These are phyloP conservation scores for Pseudomyrmex gracilis DNA, from an alignment of 1,140 invertebrate species.

Conservation along the genomic window DNA sequence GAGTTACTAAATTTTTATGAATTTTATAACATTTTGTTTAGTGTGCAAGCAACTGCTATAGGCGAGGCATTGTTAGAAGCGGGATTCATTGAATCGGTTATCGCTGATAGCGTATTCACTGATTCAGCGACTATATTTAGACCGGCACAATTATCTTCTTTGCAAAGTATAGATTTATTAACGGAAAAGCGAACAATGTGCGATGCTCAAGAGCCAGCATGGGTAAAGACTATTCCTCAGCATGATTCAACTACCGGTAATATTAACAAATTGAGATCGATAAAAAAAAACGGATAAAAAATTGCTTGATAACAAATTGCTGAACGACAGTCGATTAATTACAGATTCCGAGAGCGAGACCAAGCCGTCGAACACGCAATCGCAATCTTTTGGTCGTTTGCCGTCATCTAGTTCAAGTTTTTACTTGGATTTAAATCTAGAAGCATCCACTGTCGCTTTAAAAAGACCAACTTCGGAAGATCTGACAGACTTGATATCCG, in stretches of 20 bases:
- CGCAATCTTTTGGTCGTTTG: constrained; percentile 78
- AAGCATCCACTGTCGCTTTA: constrained; percentile 88
- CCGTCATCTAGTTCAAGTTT: constrained; percentile 88
- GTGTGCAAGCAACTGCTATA: constrained; percentile 91
- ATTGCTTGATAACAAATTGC: neutral
- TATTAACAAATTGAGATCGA: constrained; percentile 24
- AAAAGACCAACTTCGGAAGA: constrained; percentile 85
- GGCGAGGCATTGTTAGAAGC: constrained; percentile 93
- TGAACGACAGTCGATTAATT: constrained; percentile 36
- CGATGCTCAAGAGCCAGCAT: constrained; percentile 89
- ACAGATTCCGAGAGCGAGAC: constrained; percentile 87
- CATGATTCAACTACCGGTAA: constrained; percentile 86
- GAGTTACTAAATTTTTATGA: neutral
- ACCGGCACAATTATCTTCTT: constrained; percentile 81
- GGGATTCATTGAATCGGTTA: constrained; percentile 91
- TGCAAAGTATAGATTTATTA: constrained; percentile 83
- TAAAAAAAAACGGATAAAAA: neutral
- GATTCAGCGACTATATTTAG: constrained; percentile 86
- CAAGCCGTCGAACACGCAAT: constrained; percentile 75
- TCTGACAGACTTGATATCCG: constrained; percentile 72
- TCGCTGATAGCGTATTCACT: constrained; percentile 85
- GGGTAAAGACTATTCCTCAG: constrained; percentile 90
- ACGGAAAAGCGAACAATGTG: constrained; percentile 80
- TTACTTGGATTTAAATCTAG: constrained; percentile 89
- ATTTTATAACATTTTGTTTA: constrained; percentile 79